Conservation (phyloP, 2,797 vertebrate genomes). For the Buceros bicornis region DNA sequence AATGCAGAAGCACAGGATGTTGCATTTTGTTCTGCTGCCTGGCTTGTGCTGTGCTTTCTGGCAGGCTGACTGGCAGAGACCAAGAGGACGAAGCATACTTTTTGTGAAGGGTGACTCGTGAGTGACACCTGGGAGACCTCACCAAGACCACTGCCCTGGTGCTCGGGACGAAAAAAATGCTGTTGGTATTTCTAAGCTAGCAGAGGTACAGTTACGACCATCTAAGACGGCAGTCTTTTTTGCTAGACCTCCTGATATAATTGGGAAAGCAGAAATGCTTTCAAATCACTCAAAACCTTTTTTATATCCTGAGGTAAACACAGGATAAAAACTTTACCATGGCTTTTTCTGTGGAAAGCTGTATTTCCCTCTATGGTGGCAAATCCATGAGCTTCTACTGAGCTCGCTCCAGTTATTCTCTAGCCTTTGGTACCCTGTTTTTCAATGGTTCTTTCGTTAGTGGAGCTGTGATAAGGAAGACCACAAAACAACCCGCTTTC, state of each 20-base stretch:
- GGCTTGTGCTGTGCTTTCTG: not conserved
- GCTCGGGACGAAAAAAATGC: not conserved
- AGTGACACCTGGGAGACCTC: not conserved
- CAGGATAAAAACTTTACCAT: not conserved
- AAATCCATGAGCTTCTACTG: accelerated
- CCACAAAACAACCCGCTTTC: not conserved
- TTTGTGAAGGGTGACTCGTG: not conserved
- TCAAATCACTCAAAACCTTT: not conserved
- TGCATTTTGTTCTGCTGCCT: not conserved
- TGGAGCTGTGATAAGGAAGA: not conserved
- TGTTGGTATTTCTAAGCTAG: not conserved
- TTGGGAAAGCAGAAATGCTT: not conserved
- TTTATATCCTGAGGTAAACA: not conserved
- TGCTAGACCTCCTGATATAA: not conserved
- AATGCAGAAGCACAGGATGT: not conserved
- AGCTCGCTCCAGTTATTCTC: not conserved
- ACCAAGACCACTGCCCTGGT: not conserved
- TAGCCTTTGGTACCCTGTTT: not conserved
- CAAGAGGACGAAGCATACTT: not conserved
- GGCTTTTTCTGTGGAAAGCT: not conserved
- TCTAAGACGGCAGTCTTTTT: not conserved
- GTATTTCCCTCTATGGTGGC: not conserved
- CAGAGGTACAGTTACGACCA: not conserved
- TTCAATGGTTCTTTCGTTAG: not conserved
- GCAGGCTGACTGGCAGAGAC: not conserved